Base-by-base conservation (phyloP, 2,888 invertebrate genomes). In the Tipula unca region DNA sequence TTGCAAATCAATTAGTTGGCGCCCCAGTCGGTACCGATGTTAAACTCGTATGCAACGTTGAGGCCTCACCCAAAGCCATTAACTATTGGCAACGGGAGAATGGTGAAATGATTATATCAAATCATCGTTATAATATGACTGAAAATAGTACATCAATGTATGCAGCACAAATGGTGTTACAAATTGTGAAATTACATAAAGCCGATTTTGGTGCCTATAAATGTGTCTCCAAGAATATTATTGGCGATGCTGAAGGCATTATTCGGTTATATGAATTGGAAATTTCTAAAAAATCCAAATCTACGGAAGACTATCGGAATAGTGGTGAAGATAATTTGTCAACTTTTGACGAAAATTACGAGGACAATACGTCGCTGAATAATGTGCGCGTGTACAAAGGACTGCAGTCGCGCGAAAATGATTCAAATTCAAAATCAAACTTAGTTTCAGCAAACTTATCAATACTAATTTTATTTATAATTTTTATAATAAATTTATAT, bases 151-250 rank as follows among this genome's bases (percentile, higher is more conserved):
- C 94, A 88, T 95, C 96, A 0, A 95, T 95, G 90, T 97, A 96
- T 92, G 95, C 96, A 89, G 94, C 96, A 10, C 95, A 95, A 90
- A 96, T 97, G 96, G 93, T 94, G 85, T 92, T 97, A 87, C 93
- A 95, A 85, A 94, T 97, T 84, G 93, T 93, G 86, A 94, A 94
- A 88, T 93, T 97, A 86, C 95, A 95, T 89, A 93, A 94, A 87
- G 93, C 93, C 86, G 96, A 96, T 90, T 93, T 96, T 88, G 96
- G 96, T n/a, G 96, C 96, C 85, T 97, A 97, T 92, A 96, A 96
- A 90, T 97, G 97, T 92, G 96, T 96, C 89, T 97, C 97, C 85
- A 97, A 97, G 91, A 97, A 97, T 91, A 96, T 96, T 87, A 96
- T 97, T 89, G 97, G 97, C 0, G 96, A 96, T 88, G 96, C 97